Conservation (phyloP, 2,797 vertebrate species). For the Micromesistius poutassou region DNA sequence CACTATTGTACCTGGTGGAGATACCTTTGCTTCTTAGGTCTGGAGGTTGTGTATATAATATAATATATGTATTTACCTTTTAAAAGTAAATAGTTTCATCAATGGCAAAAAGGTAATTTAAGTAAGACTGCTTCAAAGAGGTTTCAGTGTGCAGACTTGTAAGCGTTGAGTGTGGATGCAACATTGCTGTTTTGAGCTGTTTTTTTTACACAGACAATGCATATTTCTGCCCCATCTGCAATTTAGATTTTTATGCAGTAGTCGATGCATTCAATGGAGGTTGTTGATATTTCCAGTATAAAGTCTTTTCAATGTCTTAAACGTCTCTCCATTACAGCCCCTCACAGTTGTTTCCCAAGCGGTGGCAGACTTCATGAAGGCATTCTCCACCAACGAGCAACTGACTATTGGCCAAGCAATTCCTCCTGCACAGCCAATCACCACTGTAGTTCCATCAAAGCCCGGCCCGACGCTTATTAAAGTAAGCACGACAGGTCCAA, state of each 20-base stretch:
- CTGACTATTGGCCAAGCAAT: conserved; percentile 62
- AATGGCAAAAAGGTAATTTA: no score
- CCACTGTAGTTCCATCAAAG: conserved; percentile 73
- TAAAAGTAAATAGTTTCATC: no score
- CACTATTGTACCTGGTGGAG: not conserved
- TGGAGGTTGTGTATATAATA: no score
- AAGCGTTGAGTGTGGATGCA: no score
- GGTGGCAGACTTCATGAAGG: conserved; percentile 84
- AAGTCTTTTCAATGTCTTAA: not conserved
- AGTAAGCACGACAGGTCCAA: conserved; percentile 63
- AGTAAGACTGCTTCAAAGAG: no score
- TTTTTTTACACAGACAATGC: no score
- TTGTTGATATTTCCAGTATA: not conserved
- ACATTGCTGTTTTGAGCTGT: no score
- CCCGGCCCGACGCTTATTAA: conserved; percentile 87
- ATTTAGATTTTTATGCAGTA: not conserved
- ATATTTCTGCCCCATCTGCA: no score
- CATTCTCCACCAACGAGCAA: conserved; percentile 69
- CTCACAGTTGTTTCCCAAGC: conserved; percentile 67
- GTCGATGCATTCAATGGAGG: not conserved
- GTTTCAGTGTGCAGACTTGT: no score
- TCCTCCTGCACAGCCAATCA: conserved; percentile 50
- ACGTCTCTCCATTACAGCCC: conserved; percentile 61
- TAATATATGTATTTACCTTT: no score
- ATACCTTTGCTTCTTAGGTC: no score